Evolutionary conservation across 2,113 vertebrate species (phyloP), one percentile per base, ranked within the genome.

Genomic region (Promerops cafer): DNA sequence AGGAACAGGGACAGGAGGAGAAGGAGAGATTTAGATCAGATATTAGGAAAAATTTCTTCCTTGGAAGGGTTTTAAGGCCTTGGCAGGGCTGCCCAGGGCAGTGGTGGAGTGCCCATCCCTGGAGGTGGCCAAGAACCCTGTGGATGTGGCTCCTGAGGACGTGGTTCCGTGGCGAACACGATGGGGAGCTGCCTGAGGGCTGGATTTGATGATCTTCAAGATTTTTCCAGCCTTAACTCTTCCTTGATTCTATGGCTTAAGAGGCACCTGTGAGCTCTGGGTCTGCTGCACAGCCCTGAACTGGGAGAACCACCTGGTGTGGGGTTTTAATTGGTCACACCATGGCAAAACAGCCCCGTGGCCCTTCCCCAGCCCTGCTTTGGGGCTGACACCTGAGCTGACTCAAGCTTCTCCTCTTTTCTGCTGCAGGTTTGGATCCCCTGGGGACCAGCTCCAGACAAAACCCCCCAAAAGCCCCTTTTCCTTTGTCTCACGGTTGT

Each of bases 81-180:
- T 65, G 76, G 31, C 4, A 64, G 76, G 2, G 31, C 47, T 16
- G 35, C 37, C 57, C 59, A 52, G 35, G 30, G 74, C 4, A 18
- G 10, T n/a, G 21, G 7, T 24, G n/a, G 74, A 27, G 56, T 20
- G 3, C 4, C 23, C 59, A 40, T 1, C 23, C 13, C 39, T 35
- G 60, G 39, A 53, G 24, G 19, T 44, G 37, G 1, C 31, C 37
- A 27, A 17, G 31, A 53, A 15, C 31, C 39, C 39, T 10, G 39
- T 14, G 60, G 49, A 35, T 17, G 45, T 42, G 70, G 39, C 53
- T 44, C 42, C 7, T 22, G 54, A 35, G 42, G 33, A 8, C 1
- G 7, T 5, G 39, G 39, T 8, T 35, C 11, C 2, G 2, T 60
- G 42, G n/a, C 11, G 49, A 23, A 6, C 61, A 31, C 8, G 0